A percentile compares a stretch with the other conserved stretches of the same genome.
Evolutionary conservation across 2,888 invertebrate genomes (phyloP).

Genomic region (Eudasyphora cyanicolor): DNA sequence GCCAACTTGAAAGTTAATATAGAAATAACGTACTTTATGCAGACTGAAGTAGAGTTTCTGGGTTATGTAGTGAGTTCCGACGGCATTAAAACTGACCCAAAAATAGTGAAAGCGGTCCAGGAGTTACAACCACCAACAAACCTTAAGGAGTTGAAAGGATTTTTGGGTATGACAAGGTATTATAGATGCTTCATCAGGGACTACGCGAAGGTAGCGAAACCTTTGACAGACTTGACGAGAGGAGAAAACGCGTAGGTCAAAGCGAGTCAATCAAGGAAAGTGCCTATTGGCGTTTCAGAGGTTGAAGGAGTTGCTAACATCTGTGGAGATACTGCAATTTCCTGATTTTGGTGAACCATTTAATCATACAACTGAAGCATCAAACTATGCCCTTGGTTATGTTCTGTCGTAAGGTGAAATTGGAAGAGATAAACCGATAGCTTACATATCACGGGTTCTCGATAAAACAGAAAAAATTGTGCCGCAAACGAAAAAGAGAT

Average conservation of each 20-base stretch:
- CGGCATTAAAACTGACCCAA: slow-evolving; percentile 32
- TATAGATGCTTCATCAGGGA: slow-evolving; percentile 52
- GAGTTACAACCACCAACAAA: slow-evolving; percentile 31
- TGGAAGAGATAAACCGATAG: slow-evolving; percentile 36
- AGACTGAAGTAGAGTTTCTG: slow-evolving; percentile 50
- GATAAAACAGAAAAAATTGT: slow-evolving; percentile 46
- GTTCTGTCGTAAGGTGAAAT: slow-evolving; percentile 50
- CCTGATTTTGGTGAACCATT: slow-evolving; percentile 62
- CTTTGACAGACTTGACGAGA: slow-evolving; percentile 39
- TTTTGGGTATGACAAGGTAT: slow-evolving; percentile 40
- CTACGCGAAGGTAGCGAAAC: slow-evolving; percentile 43
- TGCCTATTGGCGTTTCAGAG: slow-evolving; percentile 47
- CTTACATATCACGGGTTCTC: slow-evolving; percentile 39
- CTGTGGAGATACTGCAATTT: slow-evolving; percentile 55
- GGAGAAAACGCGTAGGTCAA: slow-evolving; percentile 45
- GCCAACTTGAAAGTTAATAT: slow-evolving; percentile 42
- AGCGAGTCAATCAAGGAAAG: slow-evolving; percentile 41
- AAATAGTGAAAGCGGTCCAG: slow-evolving; percentile 23
- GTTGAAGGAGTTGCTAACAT: slow-evolving; percentile 43
- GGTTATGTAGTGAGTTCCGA: slow-evolving; percentile 20
- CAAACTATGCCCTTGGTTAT: slow-evolving; percentile 52
- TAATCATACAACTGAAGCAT: slow-evolving; percentile 62
- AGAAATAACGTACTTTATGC: slow-evolving; percentile 37
- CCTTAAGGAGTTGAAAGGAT: slow-evolving; percentile 52
- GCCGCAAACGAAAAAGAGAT: slow-evolving; percentile 52